Percentiles rank a stretch among this genome's conserved stretches.
These are phyloP conservation scores for Aproaerema taeniolella DNA, from an alignment of 2,888 invertebrate genomes.

Conservation along the genomic window DNA sequence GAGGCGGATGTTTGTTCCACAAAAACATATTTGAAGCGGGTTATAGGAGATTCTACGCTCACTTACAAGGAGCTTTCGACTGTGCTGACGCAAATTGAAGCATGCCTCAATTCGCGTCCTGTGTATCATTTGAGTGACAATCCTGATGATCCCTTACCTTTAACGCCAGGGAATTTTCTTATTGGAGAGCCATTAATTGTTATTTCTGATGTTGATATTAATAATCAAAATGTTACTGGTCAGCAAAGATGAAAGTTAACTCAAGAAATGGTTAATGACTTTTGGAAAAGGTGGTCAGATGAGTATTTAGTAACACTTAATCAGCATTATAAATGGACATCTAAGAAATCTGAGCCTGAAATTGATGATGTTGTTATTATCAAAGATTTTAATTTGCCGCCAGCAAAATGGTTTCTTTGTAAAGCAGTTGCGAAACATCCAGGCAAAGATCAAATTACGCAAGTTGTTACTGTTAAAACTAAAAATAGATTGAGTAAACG, in stretches of 20 bases:
- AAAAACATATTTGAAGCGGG: slow-evolving; percentile 18
- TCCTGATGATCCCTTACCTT: slow-evolving; percentile 1
- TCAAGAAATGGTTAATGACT: background rate
- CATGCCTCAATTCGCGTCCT: slow-evolving; percentile 16
- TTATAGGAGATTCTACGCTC: slow-evolving; percentile 16
- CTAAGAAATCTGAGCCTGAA: background rate
- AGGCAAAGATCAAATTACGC: background rate
- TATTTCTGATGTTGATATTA: background rate
- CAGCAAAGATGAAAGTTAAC: background rate
- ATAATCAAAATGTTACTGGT: background rate
- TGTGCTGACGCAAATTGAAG: slow-evolving; percentile 15
- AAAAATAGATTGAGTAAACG: background rate
- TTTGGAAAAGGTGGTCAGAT: background rate
- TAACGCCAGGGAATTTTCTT: slow-evolving; percentile 7
- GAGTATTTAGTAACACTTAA: background rate
- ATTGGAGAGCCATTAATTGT: background rate
- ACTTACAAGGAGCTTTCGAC: slow-evolving; percentile 16
- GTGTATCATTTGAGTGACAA: slow-evolving; percentile 11
- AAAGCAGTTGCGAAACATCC: background rate
- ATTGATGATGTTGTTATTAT: background rate
- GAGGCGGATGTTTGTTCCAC: slow-evolving; percentile 19
- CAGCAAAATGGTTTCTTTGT: background rate
- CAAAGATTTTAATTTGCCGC: background rate
- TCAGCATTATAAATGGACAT: background rate
- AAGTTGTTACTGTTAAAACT: background rate